Percentiles rank a stretch among this genome's conserved stretches.
phyloP scores from a whole-genome alignment of 2,113 vertebrate genomes.

The Sprattus sprattus region DNA sequence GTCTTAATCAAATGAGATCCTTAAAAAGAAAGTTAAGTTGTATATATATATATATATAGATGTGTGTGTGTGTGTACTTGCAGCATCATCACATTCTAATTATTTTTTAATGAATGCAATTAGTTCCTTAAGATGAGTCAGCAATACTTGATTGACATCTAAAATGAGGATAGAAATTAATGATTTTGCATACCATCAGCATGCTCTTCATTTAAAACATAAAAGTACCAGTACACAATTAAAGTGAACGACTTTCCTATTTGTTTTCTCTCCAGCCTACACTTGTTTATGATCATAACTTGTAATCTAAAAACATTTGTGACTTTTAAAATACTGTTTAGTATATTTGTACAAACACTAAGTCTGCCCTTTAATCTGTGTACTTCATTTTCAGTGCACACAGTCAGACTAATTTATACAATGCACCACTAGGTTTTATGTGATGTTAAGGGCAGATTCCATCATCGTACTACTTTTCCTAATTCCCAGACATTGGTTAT shows the following conservation, averaged over 20 bases:
- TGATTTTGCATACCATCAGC: conserved; percentile 13
- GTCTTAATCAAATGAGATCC: neutral
- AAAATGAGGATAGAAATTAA: conserved; percentile 34
- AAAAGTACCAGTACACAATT: neutral
- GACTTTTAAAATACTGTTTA: neutral
- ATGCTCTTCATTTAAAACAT: neutral
- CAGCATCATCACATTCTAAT: conserved; percentile 73
- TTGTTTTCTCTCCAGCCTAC: neutral
- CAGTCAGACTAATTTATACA: no score
- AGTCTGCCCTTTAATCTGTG: neutral
- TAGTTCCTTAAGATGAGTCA: conserved; percentile 69
- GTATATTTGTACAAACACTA: neutral
- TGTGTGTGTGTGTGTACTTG: conserved; percentile 32
- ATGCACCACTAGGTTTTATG: neutral
- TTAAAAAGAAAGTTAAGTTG: neutral
- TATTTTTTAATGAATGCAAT: conserved; percentile 79
- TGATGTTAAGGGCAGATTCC: neutral
- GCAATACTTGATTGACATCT: conserved; percentile 65
- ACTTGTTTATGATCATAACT: neutral
- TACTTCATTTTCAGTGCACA: neutral
- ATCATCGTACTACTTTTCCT: neutral
- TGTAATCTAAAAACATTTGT: neutral
- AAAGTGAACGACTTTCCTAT: conserved; percentile 55
- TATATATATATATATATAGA: conserved; percentile 55
- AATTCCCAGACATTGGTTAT: no score